Base-by-base conservation (phyloP, 1,140 invertebrate genomes). In the Berghia stephanieae region DNA sequence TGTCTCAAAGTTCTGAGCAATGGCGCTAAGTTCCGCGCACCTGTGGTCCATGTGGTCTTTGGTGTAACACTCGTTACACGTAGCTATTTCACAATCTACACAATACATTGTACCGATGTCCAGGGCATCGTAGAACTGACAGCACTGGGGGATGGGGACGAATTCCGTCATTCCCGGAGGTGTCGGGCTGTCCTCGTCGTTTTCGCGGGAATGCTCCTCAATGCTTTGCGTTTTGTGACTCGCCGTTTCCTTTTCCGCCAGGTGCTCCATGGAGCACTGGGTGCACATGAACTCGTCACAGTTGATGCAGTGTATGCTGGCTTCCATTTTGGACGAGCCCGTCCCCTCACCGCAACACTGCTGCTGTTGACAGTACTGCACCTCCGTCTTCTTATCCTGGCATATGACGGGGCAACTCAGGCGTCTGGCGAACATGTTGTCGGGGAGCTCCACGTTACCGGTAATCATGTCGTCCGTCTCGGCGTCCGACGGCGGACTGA, bases 51-150 rank as follows among this genome's bases (percentile, higher is more conserved):
- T 76, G 70, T 86, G 82, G 44, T 80, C 76, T 8, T 55, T 75
- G 1, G 77, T 72, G 70, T 84, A 83, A 63, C 86, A 87, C 60
- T 85, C 84, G 0, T 80, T 73, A 77, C 86, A 87, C 38, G 84
- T 71, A 3, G 81, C 77, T 52, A 82, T 80, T 36, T 87, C 84
- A 79, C 86, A 87, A 77, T 86, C 83, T 34, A 87, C 81, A 78
- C 86, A 87, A 55, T 83, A 87, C 75, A 83, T 71, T 34, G 83
- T 79, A 55, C 84, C 83, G 34, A 87, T 84, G 70, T 87, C 86
- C 24, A 83, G 79, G n/a, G 79, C 81, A 69, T 87, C 86, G 49
- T 86, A 87, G 42, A 78, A 77, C 4, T 79, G 69, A 67, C 86
- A 87, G 75, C 86, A 87, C 18, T 74, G 75, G 24, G 78, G n/a